Conservation (phyloP, 2,113 vertebrate species). For the Pimephales promelas region DNA sequence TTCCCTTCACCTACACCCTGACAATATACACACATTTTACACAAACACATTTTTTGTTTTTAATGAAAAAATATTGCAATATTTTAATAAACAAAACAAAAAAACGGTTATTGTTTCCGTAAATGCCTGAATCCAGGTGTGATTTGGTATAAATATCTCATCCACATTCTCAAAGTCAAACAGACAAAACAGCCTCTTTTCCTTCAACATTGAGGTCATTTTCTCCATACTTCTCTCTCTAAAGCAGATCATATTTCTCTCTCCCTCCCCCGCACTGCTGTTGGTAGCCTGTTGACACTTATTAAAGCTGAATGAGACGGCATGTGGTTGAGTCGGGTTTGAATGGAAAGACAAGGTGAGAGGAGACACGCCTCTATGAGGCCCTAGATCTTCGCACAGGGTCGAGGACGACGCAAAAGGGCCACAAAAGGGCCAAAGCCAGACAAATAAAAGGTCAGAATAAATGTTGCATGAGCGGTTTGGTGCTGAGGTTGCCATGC, state of each 20-base stretch:
- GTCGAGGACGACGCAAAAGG: background rate
- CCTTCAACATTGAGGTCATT: constrained; percentile 41
- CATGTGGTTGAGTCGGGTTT: constrained; percentile 5
- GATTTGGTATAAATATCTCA: constrained; percentile 39
- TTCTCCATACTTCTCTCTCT: constrained; percentile 40
- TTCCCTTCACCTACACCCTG: too few relatives aligned
- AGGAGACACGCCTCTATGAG: constrained; percentile 49
- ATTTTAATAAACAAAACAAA: background rate
- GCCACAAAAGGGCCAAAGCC: constrained; percentile 42
- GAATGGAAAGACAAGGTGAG: background rate
- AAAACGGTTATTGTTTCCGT: constrained; percentile 48
- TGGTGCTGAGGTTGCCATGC: constrained; percentile 74
- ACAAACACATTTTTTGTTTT: too few relatives aligned
- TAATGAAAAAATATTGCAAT: too few relatives aligned
- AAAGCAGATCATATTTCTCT: constrained; percentile 36
- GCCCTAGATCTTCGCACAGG: constrained; percentile 4
- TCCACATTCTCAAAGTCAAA: constrained; percentile 16
- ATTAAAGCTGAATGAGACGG: constrained; percentile 52
- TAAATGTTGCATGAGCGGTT: constrained; percentile 82
- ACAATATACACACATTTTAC: too few relatives aligned
- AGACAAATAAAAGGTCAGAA: constrained; percentile 72
- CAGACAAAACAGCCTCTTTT: constrained; percentile 26
- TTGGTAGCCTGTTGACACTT: background rate
- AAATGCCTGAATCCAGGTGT: constrained; percentile 56
- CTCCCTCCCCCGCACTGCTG: constrained; percentile 32